Evolutionary conservation across 2,888 invertebrate genomes (phyloP).

Genomic region (Mechanitis mazaeus): DNA sequence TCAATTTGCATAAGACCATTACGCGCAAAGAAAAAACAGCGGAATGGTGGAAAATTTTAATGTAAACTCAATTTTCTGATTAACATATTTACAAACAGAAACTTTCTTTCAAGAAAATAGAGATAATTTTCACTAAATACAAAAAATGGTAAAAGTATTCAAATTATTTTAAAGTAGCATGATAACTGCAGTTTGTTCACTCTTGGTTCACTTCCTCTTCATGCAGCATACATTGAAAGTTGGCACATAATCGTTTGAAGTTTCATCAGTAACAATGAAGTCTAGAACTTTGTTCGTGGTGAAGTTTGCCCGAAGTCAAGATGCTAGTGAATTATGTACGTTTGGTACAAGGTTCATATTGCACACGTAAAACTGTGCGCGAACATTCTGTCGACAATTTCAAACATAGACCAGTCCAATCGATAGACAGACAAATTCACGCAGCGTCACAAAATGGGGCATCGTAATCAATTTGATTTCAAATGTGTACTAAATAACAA

Average conservation of each 20-base stretch:
- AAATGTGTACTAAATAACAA: no score
- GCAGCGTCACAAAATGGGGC: no score
- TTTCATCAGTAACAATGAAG: slow-evolving; percentile 30
- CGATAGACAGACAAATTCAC: no score
- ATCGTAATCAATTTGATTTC: no score
- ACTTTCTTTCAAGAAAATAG: not conserved
- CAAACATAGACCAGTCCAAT: no score
- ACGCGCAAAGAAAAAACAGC: slow-evolving; percentile 15
- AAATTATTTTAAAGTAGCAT: slow-evolving; percentile 9
- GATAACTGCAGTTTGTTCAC: slow-evolving; percentile 20
- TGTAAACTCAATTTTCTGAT: slow-evolving; percentile 4
- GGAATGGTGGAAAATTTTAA: slow-evolving; percentile 4
- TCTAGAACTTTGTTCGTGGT: slow-evolving; percentile 23
- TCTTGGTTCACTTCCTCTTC: slow-evolving; percentile 23
- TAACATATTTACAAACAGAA: not conserved
- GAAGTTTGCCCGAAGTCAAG: slow-evolving; percentile 19
- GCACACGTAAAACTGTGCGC: no score
- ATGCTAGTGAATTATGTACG: slow-evolving; percentile 26
- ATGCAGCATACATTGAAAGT: slow-evolving; percentile 27
- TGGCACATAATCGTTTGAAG: slow-evolving; percentile 27
- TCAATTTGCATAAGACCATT: slow-evolving; percentile 26
- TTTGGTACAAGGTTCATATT: not conserved
- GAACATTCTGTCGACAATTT: no score
- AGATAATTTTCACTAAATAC: not conserved
- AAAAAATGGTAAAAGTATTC: not conserved